phyloP scores from a whole-genome alignment of 2,888 invertebrate species.

The Allolobophora icterica region DNA sequence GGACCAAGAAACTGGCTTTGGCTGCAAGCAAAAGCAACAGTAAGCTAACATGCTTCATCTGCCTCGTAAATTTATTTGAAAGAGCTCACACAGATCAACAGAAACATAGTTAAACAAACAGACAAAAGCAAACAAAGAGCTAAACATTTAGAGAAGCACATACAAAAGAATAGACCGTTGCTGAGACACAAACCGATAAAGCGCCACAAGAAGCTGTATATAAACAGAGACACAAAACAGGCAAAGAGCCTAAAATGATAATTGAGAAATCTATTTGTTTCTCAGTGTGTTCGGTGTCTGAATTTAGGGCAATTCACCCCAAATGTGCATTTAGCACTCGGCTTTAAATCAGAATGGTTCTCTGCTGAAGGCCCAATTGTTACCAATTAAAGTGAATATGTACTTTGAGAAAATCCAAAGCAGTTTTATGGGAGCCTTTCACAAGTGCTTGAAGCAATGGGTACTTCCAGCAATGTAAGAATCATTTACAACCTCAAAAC shows the following conservation, averaged over 20 bases:
- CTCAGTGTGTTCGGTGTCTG: not conserved
- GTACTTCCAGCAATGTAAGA: not conserved
- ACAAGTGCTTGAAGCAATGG: not conserved
- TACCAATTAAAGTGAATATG: not conserved
- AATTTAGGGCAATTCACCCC: not conserved
- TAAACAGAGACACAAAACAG: not conserved
- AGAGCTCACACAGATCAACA: too few relatives aligned
- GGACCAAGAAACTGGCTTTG: constrained; percentile 66
- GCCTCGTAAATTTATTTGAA: not conserved
- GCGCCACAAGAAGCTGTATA: not conserved
- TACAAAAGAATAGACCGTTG: not conserved
- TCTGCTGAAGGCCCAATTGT: too few relatives aligned
- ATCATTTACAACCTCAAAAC: not conserved
- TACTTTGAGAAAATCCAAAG: not conserved
- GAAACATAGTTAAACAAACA: too few relatives aligned
- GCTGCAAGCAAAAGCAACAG: constrained; percentile 38
- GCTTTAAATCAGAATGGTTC: too few relatives aligned
- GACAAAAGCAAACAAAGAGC: not conserved
- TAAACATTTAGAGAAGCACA: not conserved
- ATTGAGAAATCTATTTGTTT: too few relatives aligned
- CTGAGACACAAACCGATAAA: not conserved
- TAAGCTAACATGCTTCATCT: not conserved
- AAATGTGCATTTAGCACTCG: too few relatives aligned
- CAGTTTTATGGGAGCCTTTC: not conserved
- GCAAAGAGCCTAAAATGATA: not conserved